Evolutionary conservation across 2,797 vertebrate species (phyloP).

Genomic region (Alexandromys oeconomus): DNA sequence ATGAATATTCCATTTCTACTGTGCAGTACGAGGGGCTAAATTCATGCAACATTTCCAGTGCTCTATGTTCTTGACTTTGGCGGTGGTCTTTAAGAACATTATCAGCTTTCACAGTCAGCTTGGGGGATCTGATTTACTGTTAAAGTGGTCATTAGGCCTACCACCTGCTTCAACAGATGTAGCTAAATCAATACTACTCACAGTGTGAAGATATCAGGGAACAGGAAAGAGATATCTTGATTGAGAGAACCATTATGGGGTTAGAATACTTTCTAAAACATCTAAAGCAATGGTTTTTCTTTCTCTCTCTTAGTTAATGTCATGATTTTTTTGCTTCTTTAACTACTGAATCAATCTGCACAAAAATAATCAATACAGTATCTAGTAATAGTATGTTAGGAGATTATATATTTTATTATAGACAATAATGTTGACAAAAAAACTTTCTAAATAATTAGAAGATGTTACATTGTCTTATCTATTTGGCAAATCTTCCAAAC

Average conservation of each 20-base stretch:
- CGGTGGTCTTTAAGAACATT: constrained; percentile 40
- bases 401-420: not conserved
- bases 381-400: not conserved
- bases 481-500: constrained; percentile 37
- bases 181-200: constrained; percentile 50
- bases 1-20: not conserved
- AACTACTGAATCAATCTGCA: constrained; percentile 10
- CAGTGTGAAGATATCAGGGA: constrained; percentile 11
- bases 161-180: constrained; percentile 4
- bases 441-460: not conserved
- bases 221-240: not conserved
- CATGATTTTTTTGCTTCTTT: not conserved
- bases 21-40: not conserved
- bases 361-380: not conserved
- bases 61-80: not conserved
- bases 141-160: constrained; percentile 14
- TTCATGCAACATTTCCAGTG: not conserved
- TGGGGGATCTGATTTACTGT: not conserved
- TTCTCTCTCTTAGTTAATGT: not conserved
- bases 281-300: not conserved
- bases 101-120: constrained; percentile 29
- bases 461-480: not conserved
- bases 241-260: too few species aligned
- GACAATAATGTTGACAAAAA: not conserved
- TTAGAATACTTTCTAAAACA: constrained; percentile 16